These are phyloP conservation scores for Phragmatobia fuliginosa DNA, from an alignment of 2,888 invertebrate genomes.

Conservation along the genomic window DNA sequence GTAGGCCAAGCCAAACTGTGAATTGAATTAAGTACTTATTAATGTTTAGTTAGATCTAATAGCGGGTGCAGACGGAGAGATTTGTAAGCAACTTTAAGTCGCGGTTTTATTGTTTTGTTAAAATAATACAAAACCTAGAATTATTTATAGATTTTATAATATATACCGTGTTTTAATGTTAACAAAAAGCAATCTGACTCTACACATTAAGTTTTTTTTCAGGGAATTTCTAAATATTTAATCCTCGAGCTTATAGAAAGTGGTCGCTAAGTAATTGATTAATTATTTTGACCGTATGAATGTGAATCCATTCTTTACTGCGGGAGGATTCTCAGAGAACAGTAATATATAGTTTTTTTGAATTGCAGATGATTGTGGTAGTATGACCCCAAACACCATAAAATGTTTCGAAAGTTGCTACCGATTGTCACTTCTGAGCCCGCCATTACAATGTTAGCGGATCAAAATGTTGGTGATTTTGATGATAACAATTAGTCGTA, in stretches of 20 bases:
- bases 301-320: neutral
- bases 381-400: too few species aligned
- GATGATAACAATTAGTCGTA: constrained; percentile 56
- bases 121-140: too few species aligned
- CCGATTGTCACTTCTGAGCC: constrained; percentile 26
- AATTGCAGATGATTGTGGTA: neutral
- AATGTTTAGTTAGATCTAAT: constrained; percentile 37
- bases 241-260: neutral
- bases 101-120: neutral
- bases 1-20: constrained; percentile 75
- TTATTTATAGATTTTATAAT: too few species aligned
- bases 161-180: too few species aligned
- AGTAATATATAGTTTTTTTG: neutral
- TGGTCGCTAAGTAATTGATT: neutral
- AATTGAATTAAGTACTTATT: constrained; percentile 60
- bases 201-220: neutral
- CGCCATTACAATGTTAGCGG: constrained; percentile 42
- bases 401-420: neutral
- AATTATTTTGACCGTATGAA: neutral
- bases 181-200: too few species aligned
- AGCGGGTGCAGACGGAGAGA: constrained; percentile 29
- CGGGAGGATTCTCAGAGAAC: neutral
- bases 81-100: neutral
- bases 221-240: neutral
- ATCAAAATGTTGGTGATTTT: constrained; percentile 60